Conservation (phyloP, 37 sponge, comb jelly and placozoan genomes). For the Cliona cf. orientalis region DNA sequence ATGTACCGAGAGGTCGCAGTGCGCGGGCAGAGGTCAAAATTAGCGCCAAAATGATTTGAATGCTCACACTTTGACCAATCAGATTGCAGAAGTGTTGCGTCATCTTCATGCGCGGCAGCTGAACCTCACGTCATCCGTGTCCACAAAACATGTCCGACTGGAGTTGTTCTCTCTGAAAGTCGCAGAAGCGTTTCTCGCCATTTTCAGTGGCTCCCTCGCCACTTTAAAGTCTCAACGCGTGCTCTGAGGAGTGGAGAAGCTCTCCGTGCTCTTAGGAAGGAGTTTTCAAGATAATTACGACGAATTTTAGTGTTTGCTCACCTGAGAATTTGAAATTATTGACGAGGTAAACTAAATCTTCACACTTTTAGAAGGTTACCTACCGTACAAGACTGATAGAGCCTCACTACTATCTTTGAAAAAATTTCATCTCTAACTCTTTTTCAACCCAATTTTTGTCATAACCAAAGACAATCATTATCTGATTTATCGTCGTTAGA, state of each 20-base stretch:
- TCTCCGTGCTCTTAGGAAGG: no score
- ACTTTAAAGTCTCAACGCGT: neutral
- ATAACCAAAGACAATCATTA: neutral
- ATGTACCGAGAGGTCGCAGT: neutral
- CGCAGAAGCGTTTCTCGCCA: neutral
- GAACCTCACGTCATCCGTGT: neutral
- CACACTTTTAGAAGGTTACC: no score
- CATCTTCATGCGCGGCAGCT: no score
- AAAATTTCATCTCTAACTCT: no score
- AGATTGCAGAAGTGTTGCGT: neutral
- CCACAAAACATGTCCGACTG: slow-evolving; percentile 13
- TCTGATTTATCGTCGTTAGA: slow-evolving; percentile 6
- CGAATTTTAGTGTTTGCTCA: no score
- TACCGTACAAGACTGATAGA: no score
- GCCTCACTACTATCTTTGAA: no score
- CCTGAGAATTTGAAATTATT: no score
- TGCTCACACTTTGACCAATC: slow-evolving; percentile 5
- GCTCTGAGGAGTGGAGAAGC: no score
- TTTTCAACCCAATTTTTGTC: neutral
- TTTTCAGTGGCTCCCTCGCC: neutral
- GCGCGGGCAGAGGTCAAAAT: slow-evolving; percentile 2
- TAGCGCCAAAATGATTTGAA: neutral
- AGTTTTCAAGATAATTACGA: no score
- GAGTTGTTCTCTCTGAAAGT: neutral
- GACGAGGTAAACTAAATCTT: no score